Base-by-base conservation (phyloP, 2,113 vertebrate species). In the Halichoerus grypus region DNA sequence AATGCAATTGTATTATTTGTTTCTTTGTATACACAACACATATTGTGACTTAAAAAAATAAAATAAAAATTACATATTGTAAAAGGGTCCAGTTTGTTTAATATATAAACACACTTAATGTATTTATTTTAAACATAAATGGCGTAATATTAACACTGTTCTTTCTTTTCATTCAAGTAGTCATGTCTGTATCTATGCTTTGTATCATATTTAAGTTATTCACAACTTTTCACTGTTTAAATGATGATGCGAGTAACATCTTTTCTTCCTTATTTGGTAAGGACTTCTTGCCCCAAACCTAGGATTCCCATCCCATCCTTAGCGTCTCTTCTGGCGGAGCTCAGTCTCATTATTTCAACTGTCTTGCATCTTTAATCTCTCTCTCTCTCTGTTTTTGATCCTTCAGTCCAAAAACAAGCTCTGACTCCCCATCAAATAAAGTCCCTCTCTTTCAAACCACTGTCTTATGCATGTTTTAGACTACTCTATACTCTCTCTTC, bases 11-110 rank as follows among this genome's bases (percentile, higher is more conserved):
- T 33, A 71, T 31, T 63, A 65, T 79, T 65, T 65, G 53, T 89
- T 89, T 93, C 5, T 46, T 72, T 92, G 93, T 95, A 79, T 77
- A 51, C 11, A 55, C 2, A 83, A 74, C 8, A 13, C 2, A 42
- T 74, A 69, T 33, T 88, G n/a, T 91, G 81, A 76, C 36, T 90
- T 72, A 33, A 61, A 85, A 36, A 93, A 87, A 82, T 81, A 85
- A 91, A 84, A 69, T 77, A 95, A 94, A 94, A 85, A 51, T 76
- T 92, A 80, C n/a, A 51, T 81, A 83, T 31, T 88, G 8, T 36
- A 87, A 94, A 95, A 89, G 69, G 10, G 31, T 46, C 49, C 65
- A 59, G 2, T 94, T 16, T 96, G 46, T 90, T 84, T 95, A 67
- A 59, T 71, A 69, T 59, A 33, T 61, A 88, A 87, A 57, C 24